Conservation (phyloP, 2,113 vertebrate genomes). For the Oostethus manadensis region DNA sequence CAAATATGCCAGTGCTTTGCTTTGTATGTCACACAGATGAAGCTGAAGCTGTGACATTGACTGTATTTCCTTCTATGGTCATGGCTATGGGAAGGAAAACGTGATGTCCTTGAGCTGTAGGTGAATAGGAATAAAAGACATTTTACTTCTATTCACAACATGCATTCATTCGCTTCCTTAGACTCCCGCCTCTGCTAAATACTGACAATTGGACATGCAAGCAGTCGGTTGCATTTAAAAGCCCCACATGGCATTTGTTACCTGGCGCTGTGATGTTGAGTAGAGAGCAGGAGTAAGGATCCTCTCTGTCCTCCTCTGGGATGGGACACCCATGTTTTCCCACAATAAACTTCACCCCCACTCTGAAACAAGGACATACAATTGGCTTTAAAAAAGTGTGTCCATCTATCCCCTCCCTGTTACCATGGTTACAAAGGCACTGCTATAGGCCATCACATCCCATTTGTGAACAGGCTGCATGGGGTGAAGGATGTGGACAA, state of each 20-base stretch:
- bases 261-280: conserved; percentile 89
- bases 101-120: conserved; percentile 59
- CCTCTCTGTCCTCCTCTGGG: conserved; percentile 90
- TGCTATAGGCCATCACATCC: conserved; percentile 56
- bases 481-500: conserved; percentile 35
- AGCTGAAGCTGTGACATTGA: conserved; percentile 17
- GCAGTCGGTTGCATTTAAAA: conserved; percentile 15
- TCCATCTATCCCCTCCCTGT: conserved; percentile 42
- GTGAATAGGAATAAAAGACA: conserved; percentile 45
- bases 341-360: conserved; percentile 95
- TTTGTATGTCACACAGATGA: conserved; percentile 15
- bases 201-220: conserved; percentile 6
- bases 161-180: conserved; percentile 36
- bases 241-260: conserved; percentile 40
- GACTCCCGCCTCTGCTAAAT: conserved; percentile 18
- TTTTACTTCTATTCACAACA: conserved; percentile 37
- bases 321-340: conserved; percentile 84
- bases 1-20: conserved; percentile 10
- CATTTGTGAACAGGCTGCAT: conserved; percentile 44
- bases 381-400: conserved; percentile 35
- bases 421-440: conserved; percentile 58
- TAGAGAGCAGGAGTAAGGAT: conserved; percentile 89
- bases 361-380: conserved; percentile 66
- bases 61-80: conserved; percentile 36
- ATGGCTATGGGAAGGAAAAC: conserved; percentile 30